Evolutionary conservation across 2,797 vertebrate species (phyloP).

Genomic region (Chelon auratus): DNA sequence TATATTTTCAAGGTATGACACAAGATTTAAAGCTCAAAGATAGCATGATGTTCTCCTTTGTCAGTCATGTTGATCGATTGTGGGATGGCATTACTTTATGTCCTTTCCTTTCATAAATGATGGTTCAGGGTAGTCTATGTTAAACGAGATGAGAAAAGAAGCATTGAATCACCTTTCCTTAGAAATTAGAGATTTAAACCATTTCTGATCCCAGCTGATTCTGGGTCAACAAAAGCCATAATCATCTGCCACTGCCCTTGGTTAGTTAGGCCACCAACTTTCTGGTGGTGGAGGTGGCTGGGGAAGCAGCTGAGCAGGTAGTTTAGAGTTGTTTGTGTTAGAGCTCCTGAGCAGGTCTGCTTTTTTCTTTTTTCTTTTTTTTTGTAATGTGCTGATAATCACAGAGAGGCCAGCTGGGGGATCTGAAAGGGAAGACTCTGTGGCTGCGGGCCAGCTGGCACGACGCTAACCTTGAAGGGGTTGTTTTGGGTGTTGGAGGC

Average conservation of each 20-base stretch:
- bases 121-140: too few species aligned
- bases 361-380: conserved; percentile 23
- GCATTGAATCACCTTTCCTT: too few species aligned
- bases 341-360: conserved; percentile 30
- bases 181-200: too few species aligned
- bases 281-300: neutral
- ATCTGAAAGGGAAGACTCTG: conserved; percentile 39
- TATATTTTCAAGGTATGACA: too few species aligned
- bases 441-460: conserved; percentile 70
- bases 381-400: conserved; percentile 45
- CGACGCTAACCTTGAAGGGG: conserved; percentile 38
- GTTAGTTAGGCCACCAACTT: neutral
- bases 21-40: too few species aligned
- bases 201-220: too few species aligned
- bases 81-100: too few species aligned
- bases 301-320: conserved; percentile 27
- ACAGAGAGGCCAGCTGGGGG: conserved; percentile 47
- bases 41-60: too few species aligned
- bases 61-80: too few species aligned
- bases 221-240: neutral
- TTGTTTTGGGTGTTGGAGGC: conserved; percentile 64
- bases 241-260: neutral
- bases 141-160: too few species aligned
- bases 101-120: too few species aligned
- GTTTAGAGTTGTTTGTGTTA: conserved; percentile 17